A percentile compares a stretch with the other conserved stretches of the same genome.
Evolutionary conservation across 2,888 invertebrate species (phyloP).

Genomic region (Colostygia pectinataria): DNA sequence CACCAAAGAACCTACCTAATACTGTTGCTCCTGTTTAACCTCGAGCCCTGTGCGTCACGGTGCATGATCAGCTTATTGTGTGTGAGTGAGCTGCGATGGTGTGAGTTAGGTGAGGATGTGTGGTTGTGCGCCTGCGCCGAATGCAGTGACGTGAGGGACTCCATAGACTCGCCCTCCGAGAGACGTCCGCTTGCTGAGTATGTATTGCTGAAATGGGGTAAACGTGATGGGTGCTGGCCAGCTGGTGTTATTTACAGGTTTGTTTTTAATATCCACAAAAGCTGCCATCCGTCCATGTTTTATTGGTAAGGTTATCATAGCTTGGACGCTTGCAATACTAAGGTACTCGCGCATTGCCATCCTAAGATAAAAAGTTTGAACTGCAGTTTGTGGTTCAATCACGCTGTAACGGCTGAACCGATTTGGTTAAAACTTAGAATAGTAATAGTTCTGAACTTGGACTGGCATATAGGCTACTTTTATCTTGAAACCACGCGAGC

Average conservation of each 20-base stretch:
- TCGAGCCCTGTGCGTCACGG: constrained; percentile 83
- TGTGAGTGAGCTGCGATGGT: constrained; percentile 86
- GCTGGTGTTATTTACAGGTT: constrained; percentile 25
- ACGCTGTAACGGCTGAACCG: no score
- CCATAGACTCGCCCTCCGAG: constrained; percentile 95
- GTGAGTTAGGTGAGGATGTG: constrained; percentile 86
- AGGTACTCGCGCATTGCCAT: no score
- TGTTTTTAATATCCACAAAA: no score
- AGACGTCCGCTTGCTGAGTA: constrained; percentile 88
- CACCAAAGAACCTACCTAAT: constrained; percentile 87
- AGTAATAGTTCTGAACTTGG: no score
- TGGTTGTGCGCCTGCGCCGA: constrained; percentile 89
- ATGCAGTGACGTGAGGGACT: constrained; percentile 90
- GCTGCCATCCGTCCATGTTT: no score
- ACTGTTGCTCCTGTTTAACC: constrained; percentile 95
- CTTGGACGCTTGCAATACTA: no score
- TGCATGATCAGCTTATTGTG: constrained; percentile 84
- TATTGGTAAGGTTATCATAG: no score
- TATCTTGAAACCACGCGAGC: no score
- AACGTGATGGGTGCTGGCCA: constrained; percentile 52
- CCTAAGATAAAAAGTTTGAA: no score
- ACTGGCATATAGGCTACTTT: no score
- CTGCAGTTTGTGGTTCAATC: no score
- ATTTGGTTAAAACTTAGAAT: no score
- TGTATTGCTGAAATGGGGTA: constrained; percentile 85